Percentiles rank a stretch among this genome's conserved stretches.
Conservation (phyloP, 2,888 invertebrate species). For the Thereva nobilitata region DNA sequence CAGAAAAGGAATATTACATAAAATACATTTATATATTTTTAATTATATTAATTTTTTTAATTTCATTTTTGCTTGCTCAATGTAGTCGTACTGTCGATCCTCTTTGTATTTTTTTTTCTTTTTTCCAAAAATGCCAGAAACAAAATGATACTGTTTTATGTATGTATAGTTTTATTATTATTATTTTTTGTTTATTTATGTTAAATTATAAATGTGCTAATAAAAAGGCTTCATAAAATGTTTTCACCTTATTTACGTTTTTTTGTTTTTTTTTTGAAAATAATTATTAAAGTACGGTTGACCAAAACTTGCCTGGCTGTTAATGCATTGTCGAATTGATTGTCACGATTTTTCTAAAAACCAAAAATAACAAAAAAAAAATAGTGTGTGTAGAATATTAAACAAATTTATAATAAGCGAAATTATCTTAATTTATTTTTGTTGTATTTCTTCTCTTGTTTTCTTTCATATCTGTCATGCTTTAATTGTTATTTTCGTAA, state of each 20-base stretch:
- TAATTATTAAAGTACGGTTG: background rate
- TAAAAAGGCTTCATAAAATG: no score
- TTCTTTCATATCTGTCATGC: no score
- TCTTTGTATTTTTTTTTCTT: constrained; percentile 15
- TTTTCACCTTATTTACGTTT: no score
- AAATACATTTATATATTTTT: background rate
- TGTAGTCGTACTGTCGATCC: constrained; percentile 17
- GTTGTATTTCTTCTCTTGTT: no score
- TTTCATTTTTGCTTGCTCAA: constrained; percentile 15
- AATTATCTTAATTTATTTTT: no score
- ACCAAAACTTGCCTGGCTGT: background rate
- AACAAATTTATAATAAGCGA: no score
- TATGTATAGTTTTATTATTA: background rate
- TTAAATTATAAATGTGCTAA: no score
- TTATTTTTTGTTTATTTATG: no score
- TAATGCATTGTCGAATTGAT: background rate
- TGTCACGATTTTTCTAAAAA: background rate
- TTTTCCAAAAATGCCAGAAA: constrained; percentile 21
- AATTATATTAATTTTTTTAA: background rate
- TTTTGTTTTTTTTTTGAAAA: no score
- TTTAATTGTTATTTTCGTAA: no score
- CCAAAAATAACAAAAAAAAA: constrained; percentile 11
- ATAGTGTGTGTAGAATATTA: background rate
- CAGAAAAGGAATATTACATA: background rate
- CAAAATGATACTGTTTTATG: constrained; percentile 26